Conservation (phyloP, 2,797 vertebrate species). For the Acanthornis magna region DNA sequence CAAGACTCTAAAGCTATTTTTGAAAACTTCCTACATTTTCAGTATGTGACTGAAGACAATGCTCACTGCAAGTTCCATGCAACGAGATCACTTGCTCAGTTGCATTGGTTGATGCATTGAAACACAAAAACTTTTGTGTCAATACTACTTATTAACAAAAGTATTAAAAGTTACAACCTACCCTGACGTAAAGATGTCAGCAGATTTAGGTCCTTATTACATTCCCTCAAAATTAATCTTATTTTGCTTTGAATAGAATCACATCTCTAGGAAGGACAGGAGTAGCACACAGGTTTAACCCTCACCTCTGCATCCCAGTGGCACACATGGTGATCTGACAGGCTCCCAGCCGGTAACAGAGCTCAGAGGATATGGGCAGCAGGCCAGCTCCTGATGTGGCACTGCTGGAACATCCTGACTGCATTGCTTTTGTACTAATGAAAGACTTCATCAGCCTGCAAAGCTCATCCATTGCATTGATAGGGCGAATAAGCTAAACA, state of each 20-base stretch:
- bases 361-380: slow-evolving; percentile 90
- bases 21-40: not conserved
- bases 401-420: slow-evolving; percentile 65
- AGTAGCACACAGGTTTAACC: not conserved
- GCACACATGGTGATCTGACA: slow-evolving; percentile 95
- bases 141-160: not conserved
- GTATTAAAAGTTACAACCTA: not conserved
- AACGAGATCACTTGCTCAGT: not conserved
- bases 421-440: slow-evolving; percentile 75
- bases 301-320: slow-evolving; percentile 96
- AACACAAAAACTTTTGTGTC: not conserved
- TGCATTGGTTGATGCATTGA: not conserved
- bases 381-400: slow-evolving; percentile 83
- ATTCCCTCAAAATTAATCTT: not conserved
- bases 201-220: not conserved
- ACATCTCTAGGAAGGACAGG: not conserved
- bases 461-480: slow-evolving; percentile 96
- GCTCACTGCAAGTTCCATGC: not conserved
- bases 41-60: not conserved
- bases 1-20: not conserved
- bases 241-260: not conserved
- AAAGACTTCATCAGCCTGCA: slow-evolving; percentile 94
- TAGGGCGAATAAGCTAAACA: slow-evolving; percentile 90
- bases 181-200: not conserved
- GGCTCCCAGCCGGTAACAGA: slow-evolving; percentile 94